Conservation (phyloP, 2,113 vertebrate genomes). For the Elgaria multicarinata region DNA sequence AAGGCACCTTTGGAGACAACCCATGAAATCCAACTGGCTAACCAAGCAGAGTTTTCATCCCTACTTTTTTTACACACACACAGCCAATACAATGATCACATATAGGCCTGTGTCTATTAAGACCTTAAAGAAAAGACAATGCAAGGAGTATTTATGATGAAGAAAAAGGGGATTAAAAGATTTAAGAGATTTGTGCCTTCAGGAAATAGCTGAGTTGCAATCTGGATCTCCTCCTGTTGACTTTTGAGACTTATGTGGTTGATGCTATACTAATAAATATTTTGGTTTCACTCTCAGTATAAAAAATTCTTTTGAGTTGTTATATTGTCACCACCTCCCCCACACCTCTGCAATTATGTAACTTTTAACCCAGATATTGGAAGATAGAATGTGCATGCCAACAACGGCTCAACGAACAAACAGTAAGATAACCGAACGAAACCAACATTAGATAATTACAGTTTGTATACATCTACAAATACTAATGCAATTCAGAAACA, state of each 20-base stretch:
- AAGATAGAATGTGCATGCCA: neutral
- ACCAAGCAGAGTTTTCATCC: neutral
- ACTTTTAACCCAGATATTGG: conserved; percentile 3
- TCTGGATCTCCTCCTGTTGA: neutral
- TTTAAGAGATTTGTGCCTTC: neutral
- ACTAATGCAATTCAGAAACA: neutral
- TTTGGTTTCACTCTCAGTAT: neutral
- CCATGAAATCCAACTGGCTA: neutral
- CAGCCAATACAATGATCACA: neutral
- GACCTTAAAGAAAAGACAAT: neutral
- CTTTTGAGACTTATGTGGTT: neutral
- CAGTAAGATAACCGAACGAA: neutral
- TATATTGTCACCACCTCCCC: neutral
- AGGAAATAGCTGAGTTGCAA: conserved; percentile 6
- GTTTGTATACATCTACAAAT: neutral
- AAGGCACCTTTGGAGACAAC: neutral
- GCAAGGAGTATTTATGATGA: neutral
- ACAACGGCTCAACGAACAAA: neutral
- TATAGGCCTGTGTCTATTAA: neutral
- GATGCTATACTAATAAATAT: neutral
- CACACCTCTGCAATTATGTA: neutral
- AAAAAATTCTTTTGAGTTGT: neutral
- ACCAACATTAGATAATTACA: neutral
- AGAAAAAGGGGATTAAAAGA: neutral
- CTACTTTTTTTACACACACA: neutral